phyloP scores from a whole-genome alignment of 2,113 vertebrate species.

The Mus pahari region DNA sequence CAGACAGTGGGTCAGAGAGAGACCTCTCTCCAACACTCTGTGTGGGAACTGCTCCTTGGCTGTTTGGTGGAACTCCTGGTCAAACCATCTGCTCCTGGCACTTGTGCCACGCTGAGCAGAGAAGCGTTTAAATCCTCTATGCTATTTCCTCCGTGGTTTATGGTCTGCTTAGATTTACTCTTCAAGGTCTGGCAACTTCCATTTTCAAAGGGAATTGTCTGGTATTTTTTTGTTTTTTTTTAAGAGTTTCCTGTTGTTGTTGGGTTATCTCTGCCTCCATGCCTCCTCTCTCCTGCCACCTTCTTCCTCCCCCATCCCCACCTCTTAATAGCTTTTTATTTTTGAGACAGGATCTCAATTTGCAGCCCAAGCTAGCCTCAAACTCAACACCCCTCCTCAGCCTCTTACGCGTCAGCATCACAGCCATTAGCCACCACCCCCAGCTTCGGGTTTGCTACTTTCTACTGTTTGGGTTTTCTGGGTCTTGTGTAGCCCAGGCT shows the following conservation, averaged over 20 bases:
- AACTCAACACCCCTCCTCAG: not conserved
- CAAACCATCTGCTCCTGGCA: not conserved
- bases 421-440: not conserved
- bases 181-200: not conserved
- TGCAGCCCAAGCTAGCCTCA: not conserved
- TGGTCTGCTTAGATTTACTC: not conserved
- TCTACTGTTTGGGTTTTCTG: not conserved
- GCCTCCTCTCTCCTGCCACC: no score
- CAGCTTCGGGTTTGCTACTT: not conserved
- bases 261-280: not conserved
- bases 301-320: no score
- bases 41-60: not conserved
- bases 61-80: not conserved
- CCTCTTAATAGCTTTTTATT: not conserved
- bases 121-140: not conserved
- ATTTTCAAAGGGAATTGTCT: not conserved
- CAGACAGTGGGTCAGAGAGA: conserved; percentile 13
- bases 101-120: not conserved
- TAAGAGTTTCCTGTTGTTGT: not conserved
- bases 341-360: not conserved
- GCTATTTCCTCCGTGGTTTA: not conserved
- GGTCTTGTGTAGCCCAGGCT: not conserved
- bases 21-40: not conserved
- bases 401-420: not conserved
- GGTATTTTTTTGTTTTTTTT: not conserved